Conservation (phyloP, 2,113 vertebrate species). For the Gila orcuttii region DNA sequence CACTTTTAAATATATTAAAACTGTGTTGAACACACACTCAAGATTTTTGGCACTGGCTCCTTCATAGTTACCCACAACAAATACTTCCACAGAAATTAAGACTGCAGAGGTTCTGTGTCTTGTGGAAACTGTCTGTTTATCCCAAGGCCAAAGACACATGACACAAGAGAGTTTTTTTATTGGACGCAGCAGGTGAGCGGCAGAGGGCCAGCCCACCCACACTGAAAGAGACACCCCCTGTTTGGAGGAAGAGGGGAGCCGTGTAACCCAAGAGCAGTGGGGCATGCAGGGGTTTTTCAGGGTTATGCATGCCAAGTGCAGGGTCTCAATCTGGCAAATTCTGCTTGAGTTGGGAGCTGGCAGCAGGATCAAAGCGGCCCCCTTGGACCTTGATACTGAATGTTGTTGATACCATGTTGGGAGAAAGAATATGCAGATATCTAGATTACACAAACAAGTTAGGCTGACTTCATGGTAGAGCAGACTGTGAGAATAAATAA, state of each 20-base stretch:
- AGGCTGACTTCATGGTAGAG: conserved; percentile 56
- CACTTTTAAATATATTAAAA: background rate
- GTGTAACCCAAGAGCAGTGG: conserved; percentile 69
- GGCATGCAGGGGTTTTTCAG: conserved; percentile 42
- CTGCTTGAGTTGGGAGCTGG: conserved; percentile 66
- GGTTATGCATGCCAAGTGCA: conserved; percentile 62
- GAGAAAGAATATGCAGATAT: conserved; percentile 57
- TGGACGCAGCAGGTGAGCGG: conserved; percentile 57
- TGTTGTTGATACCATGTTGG: conserved; percentile 69
- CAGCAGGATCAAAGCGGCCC: conserved; percentile 69
- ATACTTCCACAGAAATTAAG: background rate
- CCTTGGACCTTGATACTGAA: conserved; percentile 69
- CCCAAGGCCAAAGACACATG: conserved; percentile 41
- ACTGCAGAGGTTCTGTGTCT: background rate
- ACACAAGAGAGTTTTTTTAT: conserved; percentile 47
- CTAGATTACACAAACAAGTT: conserved; percentile 63
- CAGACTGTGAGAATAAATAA: conserved; percentile 48
- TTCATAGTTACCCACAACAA: background rate
- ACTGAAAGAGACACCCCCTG: conserved; percentile 55
- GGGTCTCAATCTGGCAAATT: conserved; percentile 59
- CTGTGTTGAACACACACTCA: background rate
- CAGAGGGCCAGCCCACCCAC: conserved; percentile 51
- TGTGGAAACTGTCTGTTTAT: conserved; percentile 42
- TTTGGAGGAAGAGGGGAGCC: conserved; percentile 35
- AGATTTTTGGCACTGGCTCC: background rate